Percentiles rank a stretch among this genome's conserved stretches.
Conservation (phyloP, 2,888 invertebrate species). For the Dryococelus australis region DNA sequence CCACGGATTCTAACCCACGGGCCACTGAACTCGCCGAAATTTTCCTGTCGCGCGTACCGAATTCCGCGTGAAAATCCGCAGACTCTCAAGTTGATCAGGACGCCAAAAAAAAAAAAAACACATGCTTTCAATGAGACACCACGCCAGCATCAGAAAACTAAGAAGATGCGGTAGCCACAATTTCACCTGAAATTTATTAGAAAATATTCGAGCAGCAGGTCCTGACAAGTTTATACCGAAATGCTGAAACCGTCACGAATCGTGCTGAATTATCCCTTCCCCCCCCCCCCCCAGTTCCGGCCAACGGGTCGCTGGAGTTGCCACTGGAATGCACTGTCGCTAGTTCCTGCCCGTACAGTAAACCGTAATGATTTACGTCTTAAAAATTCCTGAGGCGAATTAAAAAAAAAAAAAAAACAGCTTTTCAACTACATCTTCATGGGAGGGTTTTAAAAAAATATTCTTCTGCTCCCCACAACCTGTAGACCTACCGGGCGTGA, state of each 20-base stretch:
- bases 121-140: too few relatives aligned
- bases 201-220: background rate
- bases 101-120: too few relatives aligned
- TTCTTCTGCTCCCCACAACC: background rate
- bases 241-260: background rate
- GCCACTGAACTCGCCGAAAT: too few relatives aligned
- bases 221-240: background rate
- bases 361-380: background rate
- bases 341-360: background rate
- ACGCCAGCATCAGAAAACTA: too few relatives aligned
- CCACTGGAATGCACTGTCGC: background rate
- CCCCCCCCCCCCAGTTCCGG: too few relatives aligned
- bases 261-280: background rate
- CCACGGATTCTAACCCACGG: too few relatives aligned
- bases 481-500: background rate
- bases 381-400: background rate
- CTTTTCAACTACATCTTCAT: conserved; percentile 3
- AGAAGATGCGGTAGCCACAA: too few relatives aligned
- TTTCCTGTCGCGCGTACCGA: too few relatives aligned
- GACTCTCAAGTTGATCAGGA: too few relatives aligned
- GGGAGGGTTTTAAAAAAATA: background rate
- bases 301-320: too few relatives aligned
- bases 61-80: too few relatives aligned
- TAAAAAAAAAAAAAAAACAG: background rate
- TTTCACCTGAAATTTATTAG: background rate